These are phyloP conservation scores for Empis livida DNA, from an alignment of 2,888 invertebrate genomes.

Conservation along the genomic window DNA sequence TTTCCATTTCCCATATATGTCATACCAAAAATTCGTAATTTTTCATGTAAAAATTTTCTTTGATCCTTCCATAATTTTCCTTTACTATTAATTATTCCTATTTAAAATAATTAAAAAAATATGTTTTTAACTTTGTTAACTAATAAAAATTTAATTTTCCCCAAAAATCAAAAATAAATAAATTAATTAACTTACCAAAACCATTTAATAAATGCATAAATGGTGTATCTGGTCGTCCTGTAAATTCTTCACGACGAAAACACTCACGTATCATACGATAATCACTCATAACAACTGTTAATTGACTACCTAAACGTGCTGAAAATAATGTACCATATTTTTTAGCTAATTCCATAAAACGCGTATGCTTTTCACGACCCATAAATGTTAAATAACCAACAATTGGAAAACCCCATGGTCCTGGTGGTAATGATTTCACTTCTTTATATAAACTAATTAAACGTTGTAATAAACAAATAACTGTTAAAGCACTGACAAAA, in stretches of 20 bases:
- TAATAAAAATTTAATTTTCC: too few relatives aligned
- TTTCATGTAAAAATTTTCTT: constrained; percentile 73
- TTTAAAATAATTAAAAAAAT: too few relatives aligned
- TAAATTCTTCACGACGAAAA: constrained; percentile 75
- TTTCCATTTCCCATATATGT: constrained; percentile 70
- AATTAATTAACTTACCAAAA: constrained; percentile 55
- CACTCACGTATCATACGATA: constrained; percentile 74
- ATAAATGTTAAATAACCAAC: constrained; percentile 75
- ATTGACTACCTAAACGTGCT: constrained; percentile 65
- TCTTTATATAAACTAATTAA: constrained; percentile 27
- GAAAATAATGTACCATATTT: constrained; percentile 74
- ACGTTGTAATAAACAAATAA: constrained; percentile 33
- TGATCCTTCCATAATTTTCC: constrained; percentile 86
- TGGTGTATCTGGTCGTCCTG: constrained; percentile 74
- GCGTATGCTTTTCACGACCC: constrained; percentile 59
- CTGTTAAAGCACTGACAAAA: constrained; percentile 24
- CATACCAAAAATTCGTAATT: constrained; percentile 76
- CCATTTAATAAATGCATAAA: constrained; percentile 77
- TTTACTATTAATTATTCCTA: constrained; percentile 80
- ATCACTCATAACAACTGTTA: constrained; percentile 77
- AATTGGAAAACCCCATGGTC: constrained; percentile 77
- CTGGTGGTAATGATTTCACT: constrained; percentile 57
- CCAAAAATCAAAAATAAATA: too few relatives aligned
- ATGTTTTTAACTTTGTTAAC: too few relatives aligned
- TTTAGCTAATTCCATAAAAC: constrained; percentile 61